phyloP scores from a whole-genome alignment of 2,797 vertebrate species.

The Chiloscyllium punctatum region DNA sequence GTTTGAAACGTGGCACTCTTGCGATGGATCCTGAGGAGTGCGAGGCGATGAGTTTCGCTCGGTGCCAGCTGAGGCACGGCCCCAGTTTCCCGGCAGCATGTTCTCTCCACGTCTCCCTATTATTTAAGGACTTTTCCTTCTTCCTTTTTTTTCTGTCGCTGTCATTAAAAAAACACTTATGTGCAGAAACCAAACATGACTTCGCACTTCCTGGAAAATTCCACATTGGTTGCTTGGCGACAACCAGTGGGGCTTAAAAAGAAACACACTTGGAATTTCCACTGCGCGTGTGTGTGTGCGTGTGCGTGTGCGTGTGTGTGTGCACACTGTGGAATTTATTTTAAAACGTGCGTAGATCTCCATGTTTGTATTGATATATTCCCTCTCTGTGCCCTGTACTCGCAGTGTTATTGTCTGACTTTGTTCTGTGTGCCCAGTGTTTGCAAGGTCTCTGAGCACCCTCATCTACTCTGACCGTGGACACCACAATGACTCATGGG shows the following conservation, averaged over 20 bases:
- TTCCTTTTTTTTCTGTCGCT: too few species aligned
- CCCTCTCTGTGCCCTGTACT: not conserved
- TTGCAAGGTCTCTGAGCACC: not conserved
- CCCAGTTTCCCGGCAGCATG: too few species aligned
- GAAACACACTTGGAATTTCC: not conserved
- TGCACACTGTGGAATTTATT: not conserved
- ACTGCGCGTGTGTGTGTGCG: not conserved
- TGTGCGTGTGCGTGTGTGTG: not conserved
- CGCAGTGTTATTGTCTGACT: not conserved
- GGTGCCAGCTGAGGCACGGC: too few species aligned
- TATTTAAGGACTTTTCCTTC: too few species aligned
- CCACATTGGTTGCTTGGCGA: not conserved
- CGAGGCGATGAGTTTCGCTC: too few species aligned
- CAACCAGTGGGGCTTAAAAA: not conserved
- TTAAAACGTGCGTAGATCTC: not conserved
- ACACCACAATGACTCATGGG: not conserved
- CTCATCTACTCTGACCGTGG: not conserved
- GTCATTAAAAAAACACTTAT: not conserved
- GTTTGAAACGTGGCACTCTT: too few species aligned
- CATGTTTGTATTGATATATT: not conserved
- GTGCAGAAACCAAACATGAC: not conserved
- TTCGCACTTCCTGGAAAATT: not conserved
- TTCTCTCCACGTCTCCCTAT: not conserved
- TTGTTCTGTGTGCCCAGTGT: slow-evolving; percentile 11
- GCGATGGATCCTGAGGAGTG: too few species aligned